Evolutionary conservation across 1,140 invertebrate species (phyloP).

Genomic region (Aphelenchoides besseyi): DNA sequence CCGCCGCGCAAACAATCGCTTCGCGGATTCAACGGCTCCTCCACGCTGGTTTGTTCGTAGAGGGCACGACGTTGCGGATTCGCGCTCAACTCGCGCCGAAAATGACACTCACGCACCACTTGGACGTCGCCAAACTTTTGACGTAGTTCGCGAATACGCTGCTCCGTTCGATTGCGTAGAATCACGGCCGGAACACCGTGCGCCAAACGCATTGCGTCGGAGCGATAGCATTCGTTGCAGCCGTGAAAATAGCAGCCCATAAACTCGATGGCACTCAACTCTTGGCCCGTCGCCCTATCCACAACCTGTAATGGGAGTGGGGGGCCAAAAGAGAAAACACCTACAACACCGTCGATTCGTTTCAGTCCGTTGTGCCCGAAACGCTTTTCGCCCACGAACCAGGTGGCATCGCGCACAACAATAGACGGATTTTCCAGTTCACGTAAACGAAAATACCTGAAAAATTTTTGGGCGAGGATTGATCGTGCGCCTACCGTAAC

Average conservation of each 20-base stretch:
- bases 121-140: neutral
- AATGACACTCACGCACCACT: neutral
- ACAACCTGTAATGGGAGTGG: too few species aligned
- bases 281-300: neutral
- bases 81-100: neutral
- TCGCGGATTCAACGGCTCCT: neutral
- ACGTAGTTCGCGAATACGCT: neutral
- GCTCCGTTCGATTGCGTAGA: neutral
- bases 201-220: neutral
- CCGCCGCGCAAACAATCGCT: neutral
- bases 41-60: neutral
- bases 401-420: neutral
- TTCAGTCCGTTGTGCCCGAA: neutral
- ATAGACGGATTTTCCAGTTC: neutral
- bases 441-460: neutral
- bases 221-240: neutral
- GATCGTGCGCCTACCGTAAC: too few species aligned
- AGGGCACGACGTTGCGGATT: neutral
- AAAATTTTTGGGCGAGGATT: too few species aligned
- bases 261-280: neutral
- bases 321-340: too few species aligned
- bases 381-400: neutral
- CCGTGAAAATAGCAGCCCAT: neutral
- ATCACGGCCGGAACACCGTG: neutral
- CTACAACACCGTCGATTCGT: neutral